These are phyloP conservation scores for Calcarius lapponicus DNA, from an alignment of 2,797 vertebrate species.

Conservation along the genomic window DNA sequence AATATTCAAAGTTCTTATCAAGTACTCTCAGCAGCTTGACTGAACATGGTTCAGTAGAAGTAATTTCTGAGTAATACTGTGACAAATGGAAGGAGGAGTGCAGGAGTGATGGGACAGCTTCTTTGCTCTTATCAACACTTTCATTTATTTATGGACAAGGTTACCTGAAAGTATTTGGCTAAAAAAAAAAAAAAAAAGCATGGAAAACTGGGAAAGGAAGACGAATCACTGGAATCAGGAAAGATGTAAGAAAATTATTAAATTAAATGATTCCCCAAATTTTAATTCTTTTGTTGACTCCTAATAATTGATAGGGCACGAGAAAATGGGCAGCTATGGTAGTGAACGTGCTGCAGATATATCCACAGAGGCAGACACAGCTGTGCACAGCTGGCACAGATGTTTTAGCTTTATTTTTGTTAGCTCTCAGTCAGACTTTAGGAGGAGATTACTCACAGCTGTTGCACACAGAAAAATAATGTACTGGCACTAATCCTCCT, in stretches of 20 bases:
- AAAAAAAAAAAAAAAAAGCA: background rate
- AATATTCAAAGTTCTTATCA: background rate
- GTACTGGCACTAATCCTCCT: background rate
- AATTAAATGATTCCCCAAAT: background rate
- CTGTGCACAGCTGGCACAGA: constrained; percentile 11
- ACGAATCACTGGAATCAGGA: background rate
- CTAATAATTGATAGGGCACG: background rate
- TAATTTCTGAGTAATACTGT: background rate
- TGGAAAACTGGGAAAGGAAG: background rate
- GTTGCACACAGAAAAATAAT: background rate
- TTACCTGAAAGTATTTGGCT: background rate
- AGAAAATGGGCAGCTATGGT: background rate
- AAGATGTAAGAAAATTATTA: background rate
- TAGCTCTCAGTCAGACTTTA: constrained; percentile 11
- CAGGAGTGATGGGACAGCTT: background rate
- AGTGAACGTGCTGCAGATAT: background rate
- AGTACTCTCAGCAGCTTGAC: background rate
- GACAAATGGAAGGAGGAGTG: background rate
- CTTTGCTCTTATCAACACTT: background rate
- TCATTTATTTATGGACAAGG: background rate
- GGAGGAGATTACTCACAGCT: constrained; percentile 14
- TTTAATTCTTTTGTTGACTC: background rate
- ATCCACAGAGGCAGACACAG: background rate
- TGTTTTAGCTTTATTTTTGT: constrained; percentile 17
- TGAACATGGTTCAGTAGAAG: background rate